A percentile compares a stretch with the other conserved stretches of the same genome.
Evolutionary conservation across 2,797 vertebrate species (phyloP).

Genomic region (Paramormyrops hopkinsi): DNA sequence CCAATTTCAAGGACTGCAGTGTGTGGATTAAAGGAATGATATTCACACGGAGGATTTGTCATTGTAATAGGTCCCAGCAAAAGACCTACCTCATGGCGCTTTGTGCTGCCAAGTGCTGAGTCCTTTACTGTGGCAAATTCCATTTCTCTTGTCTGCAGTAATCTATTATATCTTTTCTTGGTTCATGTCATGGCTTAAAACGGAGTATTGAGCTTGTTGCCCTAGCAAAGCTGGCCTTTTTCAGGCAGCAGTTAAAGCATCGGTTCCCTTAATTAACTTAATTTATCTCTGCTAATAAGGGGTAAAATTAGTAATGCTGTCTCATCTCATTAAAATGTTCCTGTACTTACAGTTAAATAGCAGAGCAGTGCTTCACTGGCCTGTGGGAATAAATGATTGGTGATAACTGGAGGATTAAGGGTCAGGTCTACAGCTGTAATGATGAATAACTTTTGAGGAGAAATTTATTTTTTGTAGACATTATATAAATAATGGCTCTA

Average conservation of each 20-base stretch:
- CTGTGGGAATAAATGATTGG: not conserved
- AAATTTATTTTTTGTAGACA: not conserved
- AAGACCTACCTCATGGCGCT: not conserved
- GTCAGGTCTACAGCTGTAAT: not conserved
- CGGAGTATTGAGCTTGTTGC: not conserved
- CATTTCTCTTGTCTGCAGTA: not conserved
- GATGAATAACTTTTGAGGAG: not conserved
- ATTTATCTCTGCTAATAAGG: conserved; percentile 1
- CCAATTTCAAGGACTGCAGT: not conserved
- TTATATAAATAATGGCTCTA: not conserved
- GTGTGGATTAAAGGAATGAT: not conserved
- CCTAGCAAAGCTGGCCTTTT: not conserved
- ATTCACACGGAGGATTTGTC: not conserved
- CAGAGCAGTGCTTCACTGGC: not conserved
- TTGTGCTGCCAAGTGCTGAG: not conserved
- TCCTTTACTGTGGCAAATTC: not conserved
- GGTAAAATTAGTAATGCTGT: not conserved
- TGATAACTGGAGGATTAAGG: not conserved
- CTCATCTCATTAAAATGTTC: not conserved
- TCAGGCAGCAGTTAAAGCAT: not conserved
- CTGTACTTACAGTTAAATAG: not conserved
- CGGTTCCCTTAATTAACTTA: not conserved
- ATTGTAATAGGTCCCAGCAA: not conserved
- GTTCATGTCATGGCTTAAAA: not conserved
- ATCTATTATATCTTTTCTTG: not conserved